phyloP scores from a whole-genome alignment of 92 coral and sea anemone genomes.

The Montipora capitata region DNA sequence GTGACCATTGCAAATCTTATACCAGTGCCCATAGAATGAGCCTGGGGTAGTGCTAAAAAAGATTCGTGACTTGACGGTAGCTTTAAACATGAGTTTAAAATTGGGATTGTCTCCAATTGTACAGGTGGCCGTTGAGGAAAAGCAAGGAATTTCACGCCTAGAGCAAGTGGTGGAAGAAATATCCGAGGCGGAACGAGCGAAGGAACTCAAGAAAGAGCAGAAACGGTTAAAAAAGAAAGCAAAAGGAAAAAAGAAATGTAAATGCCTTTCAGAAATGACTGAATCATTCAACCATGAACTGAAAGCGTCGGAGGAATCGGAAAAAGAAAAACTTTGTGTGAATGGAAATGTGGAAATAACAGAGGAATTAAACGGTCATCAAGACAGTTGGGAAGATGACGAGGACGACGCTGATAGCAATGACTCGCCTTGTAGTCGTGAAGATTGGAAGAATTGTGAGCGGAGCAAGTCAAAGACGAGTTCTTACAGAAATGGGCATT shows the following conservation, averaged over 20 bases:
- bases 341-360: constrained; percentile 78
- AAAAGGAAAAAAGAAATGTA: constrained; percentile 91
- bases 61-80: no score
- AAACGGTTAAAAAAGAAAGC: constrained; percentile 96
- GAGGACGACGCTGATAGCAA: constrained; percentile 88
- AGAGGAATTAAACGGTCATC: constrained; percentile 70
- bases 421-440: constrained; percentile 84
- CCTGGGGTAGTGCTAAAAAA: background rate
- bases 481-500: constrained; percentile 73
- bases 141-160: constrained; percentile 95
- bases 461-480: constrained; percentile 54
- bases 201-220: constrained; percentile 93
- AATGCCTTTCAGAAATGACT: constrained; percentile 60
- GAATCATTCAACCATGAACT: constrained; percentile 56
- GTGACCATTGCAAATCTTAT: background rate
- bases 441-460: constrained; percentile 67
- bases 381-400: constrained; percentile 83
- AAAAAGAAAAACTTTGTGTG: constrained; percentile 52
- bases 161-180: constrained; percentile 99
- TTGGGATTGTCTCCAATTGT: background rate
- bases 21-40: background rate
- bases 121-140: constrained; percentile 96
- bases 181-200: constrained; percentile 93
- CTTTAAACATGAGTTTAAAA: background rate
- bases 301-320: constrained; percentile 54